Base-by-base conservation (phyloP, 2,888 invertebrate genomes). In the Gisinianus flammeolus region DNA sequence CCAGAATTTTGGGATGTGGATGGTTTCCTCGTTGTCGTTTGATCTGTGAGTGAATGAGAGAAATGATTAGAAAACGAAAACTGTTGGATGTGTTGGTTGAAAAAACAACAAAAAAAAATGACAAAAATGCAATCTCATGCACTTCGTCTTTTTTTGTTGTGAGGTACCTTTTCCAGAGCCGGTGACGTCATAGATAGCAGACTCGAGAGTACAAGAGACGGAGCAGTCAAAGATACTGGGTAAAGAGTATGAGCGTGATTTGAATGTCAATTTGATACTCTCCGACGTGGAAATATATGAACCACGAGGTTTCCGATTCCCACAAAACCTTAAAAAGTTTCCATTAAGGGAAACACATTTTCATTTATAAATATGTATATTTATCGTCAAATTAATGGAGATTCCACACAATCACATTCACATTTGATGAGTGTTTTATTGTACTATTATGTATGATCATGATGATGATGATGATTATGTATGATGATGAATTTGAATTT, bases 161-260 rank as follows among this genome's bases (percentile, higher is more conserved):
- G 26, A 19, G 8, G 28, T 64, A 68, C 68, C 68, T 54, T 56
- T 72, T 10, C 31, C 68, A 33, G 68, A 28, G 8, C 24, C 22
- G 19, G 52, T n/a, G 30, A 71, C 31, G 5, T 62, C 62, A 12
- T 62, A 62, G 62, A 24, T 10, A 62, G 24, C 33, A 30, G 54
- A 69, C 30, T 80, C 77, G 1, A 79, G 76, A 31, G 76, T 30
- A 35, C 84, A 84, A 6, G 79, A 33, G 12, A 84, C 84, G 12
- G 83, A 76, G 44, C 84, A 84, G 67, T 84, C 81, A 74, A 84
- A 79, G 16, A 81, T 78, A n/a, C 83, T 81, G 28, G 84, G 84
- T 0, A 83, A 76, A 19, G 82, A 79, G 62, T 67, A 30, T 0
- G 79, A 71, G 19, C 79, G 77, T 28, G 83, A 81, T 58, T 79